phyloP scores from a whole-genome alignment of 1,140 invertebrate genomes.

The Macrobrachium nipponense region DNA sequence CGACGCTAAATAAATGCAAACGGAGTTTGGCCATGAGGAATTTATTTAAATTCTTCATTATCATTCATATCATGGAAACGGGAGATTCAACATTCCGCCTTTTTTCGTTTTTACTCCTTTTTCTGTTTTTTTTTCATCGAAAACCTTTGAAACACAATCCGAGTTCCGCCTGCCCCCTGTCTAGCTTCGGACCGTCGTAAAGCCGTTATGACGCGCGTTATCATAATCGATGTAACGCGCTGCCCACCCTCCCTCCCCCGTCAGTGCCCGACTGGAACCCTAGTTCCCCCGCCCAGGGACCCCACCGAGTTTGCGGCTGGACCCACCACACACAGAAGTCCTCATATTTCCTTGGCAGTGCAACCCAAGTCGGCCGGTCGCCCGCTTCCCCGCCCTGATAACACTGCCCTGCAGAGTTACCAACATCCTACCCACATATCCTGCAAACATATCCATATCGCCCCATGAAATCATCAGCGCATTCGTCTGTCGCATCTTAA shows the following conservation, averaged over 20 bases:
- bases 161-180: constrained; percentile 44
- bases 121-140: not conserved
- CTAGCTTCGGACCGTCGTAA: constrained; percentile 45
- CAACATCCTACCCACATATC: not conserved
- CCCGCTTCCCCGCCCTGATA: constrained; percentile 41
- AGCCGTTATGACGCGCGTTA: constrained; percentile 60
- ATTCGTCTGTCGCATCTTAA: no score
- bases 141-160: constrained; percentile 52
- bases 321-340: constrained; percentile 58
- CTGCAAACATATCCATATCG: no score
- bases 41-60: no score
- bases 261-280: not conserved
- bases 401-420: constrained; percentile 14
- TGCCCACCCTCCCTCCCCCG: constrained; percentile 21
- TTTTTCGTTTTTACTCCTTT: no score
- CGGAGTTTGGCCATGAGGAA: not conserved
- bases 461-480: no score
- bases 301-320: constrained; percentile 32
- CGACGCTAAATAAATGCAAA: not conserved
- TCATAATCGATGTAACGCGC: constrained; percentile 57
- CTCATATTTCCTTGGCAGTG: constrained; percentile 59
- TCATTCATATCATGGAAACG: no score
- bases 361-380: constrained; percentile 52
- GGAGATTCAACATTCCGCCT: no score
- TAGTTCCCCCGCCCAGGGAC: not conserved